phyloP scores from a whole-genome alignment of 2,888 invertebrate genomes.

The Loripinus fragilis region DNA sequence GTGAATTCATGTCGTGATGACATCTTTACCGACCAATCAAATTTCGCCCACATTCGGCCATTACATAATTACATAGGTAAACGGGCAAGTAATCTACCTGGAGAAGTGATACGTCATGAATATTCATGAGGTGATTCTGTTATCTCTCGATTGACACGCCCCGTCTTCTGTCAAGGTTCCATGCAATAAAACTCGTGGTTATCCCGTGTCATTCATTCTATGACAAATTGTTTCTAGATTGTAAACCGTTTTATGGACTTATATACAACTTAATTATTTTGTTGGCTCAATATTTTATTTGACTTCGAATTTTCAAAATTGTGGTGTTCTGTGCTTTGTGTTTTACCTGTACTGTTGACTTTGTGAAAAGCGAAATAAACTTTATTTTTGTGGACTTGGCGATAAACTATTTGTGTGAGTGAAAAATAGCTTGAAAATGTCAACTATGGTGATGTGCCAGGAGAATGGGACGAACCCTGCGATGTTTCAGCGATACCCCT shows the following conservation, averaged over 20 bases:
- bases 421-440: conserved; percentile 34
- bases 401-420: background rate
- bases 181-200: conserved; percentile 49
- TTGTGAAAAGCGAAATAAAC: background rate
- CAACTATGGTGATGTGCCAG: conserved; percentile 62
- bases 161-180: conserved; percentile 20
- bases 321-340: background rate
- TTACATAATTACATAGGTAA: conserved; percentile 14
- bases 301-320: background rate
- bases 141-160: conserved; percentile 38
- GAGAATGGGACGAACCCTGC: conserved; percentile 51
- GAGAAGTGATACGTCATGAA: conserved; percentile 34
- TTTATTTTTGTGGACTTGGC: too few species aligned
- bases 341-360: background rate
- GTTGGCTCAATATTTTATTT: conserved; percentile 2
- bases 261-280: conserved; percentile 27
- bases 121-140: conserved; percentile 45
- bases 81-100: conserved; percentile 18
- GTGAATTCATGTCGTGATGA: background rate
- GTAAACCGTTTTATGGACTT: conserved; percentile 62
- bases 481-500: conserved; percentile 64
- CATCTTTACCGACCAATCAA: conserved; percentile 6
- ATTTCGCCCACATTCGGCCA: background rate
- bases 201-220: background rate
- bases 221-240: conserved; percentile 53